Conservation (phyloP, 2,797 vertebrate genomes). For the Chromobotia macracanthus region DNA sequence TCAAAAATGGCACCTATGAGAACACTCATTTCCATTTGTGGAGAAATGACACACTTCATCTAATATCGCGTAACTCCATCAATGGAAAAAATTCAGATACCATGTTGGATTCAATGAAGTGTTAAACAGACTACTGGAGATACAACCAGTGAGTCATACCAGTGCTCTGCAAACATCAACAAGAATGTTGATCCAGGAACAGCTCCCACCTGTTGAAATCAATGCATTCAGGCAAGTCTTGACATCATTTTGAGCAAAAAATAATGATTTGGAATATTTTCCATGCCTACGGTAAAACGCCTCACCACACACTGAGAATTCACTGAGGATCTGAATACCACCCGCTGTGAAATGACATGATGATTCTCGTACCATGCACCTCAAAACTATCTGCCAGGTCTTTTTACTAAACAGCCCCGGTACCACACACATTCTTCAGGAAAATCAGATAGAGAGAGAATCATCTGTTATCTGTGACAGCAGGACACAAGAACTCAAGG, state of each 20-base stretch:
- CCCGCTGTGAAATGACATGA: not conserved
- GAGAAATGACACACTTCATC: no score
- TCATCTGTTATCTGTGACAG: conserved; percentile 28
- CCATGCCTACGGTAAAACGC: not conserved
- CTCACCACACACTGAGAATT: not conserved
- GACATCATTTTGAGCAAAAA: not conserved
- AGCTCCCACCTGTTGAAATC: not conserved
- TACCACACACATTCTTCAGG: conserved; percentile 22
- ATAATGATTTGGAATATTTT: conserved; percentile 7
- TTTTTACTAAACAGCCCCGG: not conserved
- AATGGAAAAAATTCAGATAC: not conserved
- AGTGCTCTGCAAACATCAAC: not conserved
- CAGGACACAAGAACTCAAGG: conserved; percentile 30
- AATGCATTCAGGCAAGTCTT: not conserved
- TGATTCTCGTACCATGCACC: not conserved
- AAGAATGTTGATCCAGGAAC: not conserved
- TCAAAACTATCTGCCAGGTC: conserved; percentile 12
- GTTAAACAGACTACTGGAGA: not conserved
- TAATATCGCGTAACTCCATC: not conserved
- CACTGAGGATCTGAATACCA: not conserved
- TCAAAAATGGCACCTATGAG: not conserved
- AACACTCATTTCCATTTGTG: no score
- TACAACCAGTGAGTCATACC: not conserved
- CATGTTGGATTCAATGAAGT: not conserved
- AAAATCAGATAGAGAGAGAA: conserved; percentile 24